phyloP scores from a whole-genome alignment of 1,140 invertebrate genomes.

The Diachasma alloeum region DNA sequence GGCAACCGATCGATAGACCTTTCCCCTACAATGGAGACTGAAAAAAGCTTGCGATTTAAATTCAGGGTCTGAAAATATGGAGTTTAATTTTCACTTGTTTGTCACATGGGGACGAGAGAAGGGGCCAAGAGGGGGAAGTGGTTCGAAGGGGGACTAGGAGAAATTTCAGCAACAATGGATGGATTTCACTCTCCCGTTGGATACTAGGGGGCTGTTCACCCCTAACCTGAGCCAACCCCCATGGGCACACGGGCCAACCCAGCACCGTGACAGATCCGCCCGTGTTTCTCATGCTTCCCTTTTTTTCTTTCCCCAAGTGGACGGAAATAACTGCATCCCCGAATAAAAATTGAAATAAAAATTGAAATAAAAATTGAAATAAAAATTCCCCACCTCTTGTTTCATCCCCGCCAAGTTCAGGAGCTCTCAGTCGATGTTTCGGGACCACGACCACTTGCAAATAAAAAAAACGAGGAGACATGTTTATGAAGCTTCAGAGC shows the following conservation, averaged over 20 bases:
- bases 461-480: not conserved
- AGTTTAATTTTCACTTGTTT: constrained; percentile 52
- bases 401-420: no score
- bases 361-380: no score
- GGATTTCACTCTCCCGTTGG: not conserved
- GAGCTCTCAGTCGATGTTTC: not conserved
- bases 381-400: no score
- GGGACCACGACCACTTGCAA: not conserved
- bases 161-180: not conserved
- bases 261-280: not conserved
- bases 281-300: not conserved
- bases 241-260: not conserved
- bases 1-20: not conserved
- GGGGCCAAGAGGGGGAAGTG: not conserved
- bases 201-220: not conserved
- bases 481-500: not conserved
- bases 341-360: no score
- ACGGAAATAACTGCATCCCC: not conserved
- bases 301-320: not conserved
- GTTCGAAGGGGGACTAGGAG: not conserved
- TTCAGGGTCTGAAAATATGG: not conserved
- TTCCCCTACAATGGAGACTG: not conserved
- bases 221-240: not conserved
- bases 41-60: not conserved
- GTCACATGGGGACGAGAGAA: not conserved